Base-by-base conservation (phyloP, 2,113 vertebrate genomes). In the Bettongia penicillata region DNA sequence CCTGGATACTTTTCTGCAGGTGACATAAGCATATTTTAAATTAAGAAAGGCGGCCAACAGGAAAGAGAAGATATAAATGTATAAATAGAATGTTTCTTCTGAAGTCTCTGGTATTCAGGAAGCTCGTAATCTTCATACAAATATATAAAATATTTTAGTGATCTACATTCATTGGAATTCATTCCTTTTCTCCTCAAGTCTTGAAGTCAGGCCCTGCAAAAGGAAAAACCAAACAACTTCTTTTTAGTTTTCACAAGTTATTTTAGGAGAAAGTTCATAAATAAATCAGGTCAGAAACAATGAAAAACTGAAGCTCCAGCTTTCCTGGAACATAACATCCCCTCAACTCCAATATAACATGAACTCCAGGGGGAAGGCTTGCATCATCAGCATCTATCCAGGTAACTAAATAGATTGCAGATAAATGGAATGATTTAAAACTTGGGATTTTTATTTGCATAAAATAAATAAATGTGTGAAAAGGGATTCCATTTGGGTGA, bases 61-160 rank as follows among this genome's bases (percentile, higher is more conserved):
- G 90, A 97, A 98, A 96, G 8, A 96, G 96, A 96, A 97, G 94
- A 97, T 98, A 97, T 68, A 98, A 98, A 97, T 97, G 97, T 98
- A 98, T 95, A 98, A 98, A 98, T 91, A 98, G 96, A 95, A 93
- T 51, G 28, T 95, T 97, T 98, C 97, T 97, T 92, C 47, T 94
- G 90, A 93, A 91, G 11, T 96, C 49, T 48, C 94, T 93, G 93
- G 52, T 95, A 94, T 94, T 94, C 96, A 55, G 95, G 95, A 98
- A 96, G 96, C 96, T 98, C 96, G 94, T 84, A 96, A 96, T 98
- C 96, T 97, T 98, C 97, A 97, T 99, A 99, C 98, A 99, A 98
- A 99, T 98, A 98, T 98, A 98, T 98, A 99, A 98, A 98, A 98
- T 93, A 95, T 93, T 97, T 98, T 96, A 95, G 90, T 95, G 37